Conservation (phyloP, 2,113 vertebrate species). For the Hirundichthys speculiger region DNA sequence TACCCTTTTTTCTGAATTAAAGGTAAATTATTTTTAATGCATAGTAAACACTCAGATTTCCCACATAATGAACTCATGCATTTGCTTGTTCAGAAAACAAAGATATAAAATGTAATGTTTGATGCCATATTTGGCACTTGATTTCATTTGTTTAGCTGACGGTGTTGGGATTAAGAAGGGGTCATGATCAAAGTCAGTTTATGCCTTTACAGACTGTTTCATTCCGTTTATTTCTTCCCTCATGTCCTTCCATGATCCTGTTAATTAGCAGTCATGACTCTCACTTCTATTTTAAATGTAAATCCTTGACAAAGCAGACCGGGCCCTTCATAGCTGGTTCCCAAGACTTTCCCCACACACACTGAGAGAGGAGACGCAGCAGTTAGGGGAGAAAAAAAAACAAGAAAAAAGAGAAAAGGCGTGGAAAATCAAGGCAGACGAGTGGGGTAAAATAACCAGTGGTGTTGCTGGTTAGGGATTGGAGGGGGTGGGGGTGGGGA, state of each 20-base stretch:
- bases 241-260: slow-evolving; percentile 13
- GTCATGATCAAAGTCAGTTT: background rate
- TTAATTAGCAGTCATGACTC: slow-evolving; percentile 62
- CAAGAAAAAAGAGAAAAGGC: slow-evolving; percentile 56
- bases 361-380: slow-evolving; percentile 39
- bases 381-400: slow-evolving; percentile 46
- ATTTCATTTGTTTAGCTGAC: slow-evolving; percentile 9
- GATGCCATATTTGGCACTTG: background rate
- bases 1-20: too few relatives aligned
- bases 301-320: slow-evolving; percentile 68
- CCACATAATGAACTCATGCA: too few relatives aligned
- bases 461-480: too few relatives aligned
- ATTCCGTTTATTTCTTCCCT: background rate
- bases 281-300: slow-evolving; percentile 42
- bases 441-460: background rate
- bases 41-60: too few relatives aligned
- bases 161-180: slow-evolving; percentile 5
- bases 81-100: too few relatives aligned
- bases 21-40: too few relatives aligned
- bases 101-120: too few relatives aligned
- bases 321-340: slow-evolving; percentile 59
- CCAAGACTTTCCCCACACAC: slow-evolving; percentile 48
- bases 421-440: slow-evolving; percentile 56
- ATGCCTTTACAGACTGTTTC: background rate
- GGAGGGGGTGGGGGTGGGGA: slow-evolving; percentile 30